Evolutionary conservation across 2,888 invertebrate genomes (phyloP), one percentile per base, ranked within the genome.

Genomic region (Phrixothrix hirtus): DNA sequence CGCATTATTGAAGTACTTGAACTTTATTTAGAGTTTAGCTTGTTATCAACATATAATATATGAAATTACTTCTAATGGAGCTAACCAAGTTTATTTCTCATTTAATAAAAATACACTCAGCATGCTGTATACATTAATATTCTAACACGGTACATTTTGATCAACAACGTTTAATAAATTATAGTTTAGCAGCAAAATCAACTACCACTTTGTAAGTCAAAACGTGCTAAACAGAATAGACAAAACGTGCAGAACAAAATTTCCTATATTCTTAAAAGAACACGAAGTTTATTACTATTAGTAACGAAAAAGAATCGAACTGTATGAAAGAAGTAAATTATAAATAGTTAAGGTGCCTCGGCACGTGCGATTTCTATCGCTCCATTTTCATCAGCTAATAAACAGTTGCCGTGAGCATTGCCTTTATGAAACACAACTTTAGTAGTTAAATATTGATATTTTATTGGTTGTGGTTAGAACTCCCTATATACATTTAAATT

Each of bases 351-450:
- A 61, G 55, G 37, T 61, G 58, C 60, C 32, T 45, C 26, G 38
- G 60, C 61, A 60, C 61, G 61, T 60, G 55, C 58, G 51, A 41
- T 39, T 60, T 57, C 59, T 59, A 59, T 60, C 57, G 53, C 30
- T 32, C 58, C 42, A 39, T 48, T 52, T 60, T 56, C 56, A 60
- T 58, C 56, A 54, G 52, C 47, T 60, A 57, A 53, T 52, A 55
- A 55, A 49, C 54, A 41, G 44, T 39, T 27, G 39, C 45, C 49
- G 45, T 41, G 49, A 44, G 44, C 45, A 49, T 25, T 36, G 26
- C 48, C 39, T 49, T 41, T 55, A 55, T 48, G 27, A 26, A 48
- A 37, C 37, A n/a, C n/a, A 44, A 42, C 17, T 48, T 47, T 48
- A 26, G 31, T 25, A 14, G 35, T 52, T 52, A 53, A 44, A 53